phyloP scores from a whole-genome alignment of 2,888 invertebrate genomes.

The Eucera pruinosa region DNA sequence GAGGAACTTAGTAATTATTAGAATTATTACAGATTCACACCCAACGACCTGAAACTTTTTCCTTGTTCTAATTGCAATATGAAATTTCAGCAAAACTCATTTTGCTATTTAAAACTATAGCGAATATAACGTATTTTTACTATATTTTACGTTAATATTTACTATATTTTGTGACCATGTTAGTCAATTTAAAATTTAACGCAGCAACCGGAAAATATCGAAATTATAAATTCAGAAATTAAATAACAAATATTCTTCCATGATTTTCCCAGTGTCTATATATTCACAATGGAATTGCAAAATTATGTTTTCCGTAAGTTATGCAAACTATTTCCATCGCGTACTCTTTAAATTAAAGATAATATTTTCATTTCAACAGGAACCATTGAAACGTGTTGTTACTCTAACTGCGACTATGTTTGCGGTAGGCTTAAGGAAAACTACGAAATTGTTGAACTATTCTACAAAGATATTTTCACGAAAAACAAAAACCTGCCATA shows the following conservation, averaged over 20 bases:
- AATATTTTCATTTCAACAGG: no score
- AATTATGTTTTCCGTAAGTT: constrained; percentile 1
- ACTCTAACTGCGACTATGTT: no score
- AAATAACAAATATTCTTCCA: no score
- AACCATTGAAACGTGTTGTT: no score
- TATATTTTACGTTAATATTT: no score
- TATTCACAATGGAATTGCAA: not conserved
- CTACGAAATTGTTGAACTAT: not conserved
- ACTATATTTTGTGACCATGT: no score
- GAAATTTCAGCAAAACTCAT: constrained; percentile 12
- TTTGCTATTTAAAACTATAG: not conserved
- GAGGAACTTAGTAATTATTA: constrained; percentile 47
- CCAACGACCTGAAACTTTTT: constrained; percentile 30
- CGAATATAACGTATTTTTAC: not conserved
- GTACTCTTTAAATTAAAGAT: not conserved
- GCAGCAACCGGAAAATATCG: no score
- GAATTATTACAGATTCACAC: constrained; percentile 41
- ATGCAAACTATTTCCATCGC: not conserved
- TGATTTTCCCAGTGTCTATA: no score
- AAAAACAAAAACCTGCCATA: no score
- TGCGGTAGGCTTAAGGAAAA: no score
- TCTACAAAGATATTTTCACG: not conserved
- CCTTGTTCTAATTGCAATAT: constrained; percentile 4
- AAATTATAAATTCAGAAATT: no score
- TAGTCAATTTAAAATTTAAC: no score